These are phyloP conservation scores for Ylistrum balloti DNA, from an alignment of 1,140 invertebrate species.

Conservation along the genomic window DNA sequence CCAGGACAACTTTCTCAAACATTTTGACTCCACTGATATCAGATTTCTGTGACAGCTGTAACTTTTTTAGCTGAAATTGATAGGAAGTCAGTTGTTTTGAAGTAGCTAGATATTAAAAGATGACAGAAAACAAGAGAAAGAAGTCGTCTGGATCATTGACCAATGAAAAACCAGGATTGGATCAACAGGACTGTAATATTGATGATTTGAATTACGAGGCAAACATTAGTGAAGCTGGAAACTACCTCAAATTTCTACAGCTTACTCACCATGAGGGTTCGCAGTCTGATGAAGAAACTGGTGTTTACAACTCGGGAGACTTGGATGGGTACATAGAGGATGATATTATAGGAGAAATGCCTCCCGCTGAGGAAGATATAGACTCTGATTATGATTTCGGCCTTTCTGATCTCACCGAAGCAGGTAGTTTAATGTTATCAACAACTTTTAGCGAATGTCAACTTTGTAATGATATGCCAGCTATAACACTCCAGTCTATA, in stretches of 20 bases:
- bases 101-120: not conserved
- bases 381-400: conserved; percentile 39
- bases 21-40: too few species aligned
- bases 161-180: not conserved
- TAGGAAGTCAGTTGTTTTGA: not conserved
- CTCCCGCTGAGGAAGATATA: conserved; percentile 63
- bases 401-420: conserved; percentile 57
- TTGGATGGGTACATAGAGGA: conserved; percentile 68
- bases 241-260: conserved; percentile 70
- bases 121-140: not conserved
- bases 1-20: too few species aligned
- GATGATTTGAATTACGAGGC: conserved; percentile 63
- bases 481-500: too few species aligned
- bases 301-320: conserved; percentile 52
- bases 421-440: conserved; percentile 43
- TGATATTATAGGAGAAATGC: conserved; percentile 58
- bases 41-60: too few species aligned
- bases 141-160: not conserved
- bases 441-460: too few species aligned
- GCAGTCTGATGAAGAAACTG: conserved; percentile 70
- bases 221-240: conserved; percentile 70
- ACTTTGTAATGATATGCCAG: too few species aligned
- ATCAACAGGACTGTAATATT: not conserved
- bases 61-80: not conserved
- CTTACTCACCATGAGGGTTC: conserved; percentile 63